Evolutionary conservation across 2,113 vertebrate genomes (phyloP).

Genomic region (Meles meles): DNA sequence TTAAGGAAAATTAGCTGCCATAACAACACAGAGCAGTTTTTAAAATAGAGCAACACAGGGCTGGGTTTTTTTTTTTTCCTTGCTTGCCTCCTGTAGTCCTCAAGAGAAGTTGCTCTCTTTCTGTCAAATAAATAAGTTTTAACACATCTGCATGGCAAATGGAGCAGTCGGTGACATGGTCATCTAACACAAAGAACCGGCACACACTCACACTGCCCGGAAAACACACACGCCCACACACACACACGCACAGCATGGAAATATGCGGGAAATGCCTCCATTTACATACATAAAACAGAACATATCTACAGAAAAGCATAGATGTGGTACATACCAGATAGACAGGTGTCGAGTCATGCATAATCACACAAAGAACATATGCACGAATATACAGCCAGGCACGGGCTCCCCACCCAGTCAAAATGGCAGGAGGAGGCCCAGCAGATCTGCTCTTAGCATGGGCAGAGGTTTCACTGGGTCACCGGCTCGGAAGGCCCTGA

Average conservation of each 20-base stretch:
- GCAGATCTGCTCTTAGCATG: background rate
- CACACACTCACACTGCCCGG: background rate
- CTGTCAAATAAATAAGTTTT: constrained; percentile 59
- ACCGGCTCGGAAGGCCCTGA: background rate
- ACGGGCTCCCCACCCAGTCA: background rate
- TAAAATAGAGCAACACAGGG: constrained; percentile 73
- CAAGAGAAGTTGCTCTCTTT: constrained; percentile 79
- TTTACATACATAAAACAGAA: background rate
- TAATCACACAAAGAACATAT: background rate
- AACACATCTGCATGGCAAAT: constrained; percentile 1
- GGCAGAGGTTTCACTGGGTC: background rate
- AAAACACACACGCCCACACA: background rate
- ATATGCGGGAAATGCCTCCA: background rate
- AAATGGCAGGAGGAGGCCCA: background rate
- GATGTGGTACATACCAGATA: background rate
- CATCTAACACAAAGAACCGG: background rate
- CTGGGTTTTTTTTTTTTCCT: background rate
- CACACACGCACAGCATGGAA: background rate
- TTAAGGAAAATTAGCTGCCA: constrained; percentile 86
- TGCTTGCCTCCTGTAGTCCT: constrained; percentile 60
- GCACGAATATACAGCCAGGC: background rate
- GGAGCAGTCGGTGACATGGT: background rate
- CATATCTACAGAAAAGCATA: background rate
- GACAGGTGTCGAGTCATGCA: background rate
- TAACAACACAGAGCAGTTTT: constrained; percentile 78